Base-by-base conservation (phyloP, 2,797 vertebrate genomes). In the Meda fulgida region DNA sequence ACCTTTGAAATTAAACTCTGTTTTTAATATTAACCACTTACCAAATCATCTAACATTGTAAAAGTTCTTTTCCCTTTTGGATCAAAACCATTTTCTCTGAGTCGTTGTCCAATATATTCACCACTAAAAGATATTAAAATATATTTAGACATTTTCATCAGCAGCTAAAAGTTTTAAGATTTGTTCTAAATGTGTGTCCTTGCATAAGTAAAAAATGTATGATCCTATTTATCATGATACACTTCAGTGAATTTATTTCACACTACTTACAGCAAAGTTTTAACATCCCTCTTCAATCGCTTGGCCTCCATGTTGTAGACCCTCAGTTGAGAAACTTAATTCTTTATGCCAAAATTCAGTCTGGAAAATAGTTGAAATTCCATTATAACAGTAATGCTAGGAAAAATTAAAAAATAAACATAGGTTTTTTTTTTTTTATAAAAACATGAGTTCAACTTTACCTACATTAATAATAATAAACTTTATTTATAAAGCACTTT, bases 51-150 rank as follows among this genome's bases (percentile, higher is more conserved):
- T 92, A 97, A 92, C 89, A 95, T 88, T 1, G 94, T 95, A 78
- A 92, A 91, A 19, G 92, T 89, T 65, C 89, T 93, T 92, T 92
- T 96, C 86, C 97, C 96, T 88, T 95, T 94, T 5, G 96, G 96
- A 90, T 97, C 97, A 91, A 97, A 98, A 80, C 92, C 89, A 4
- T 96, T 96, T 92, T 97, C 97, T 89, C 92, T 84, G 81, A 97
- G 93, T 91, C 91, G 96, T 90, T 95, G 94, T 60, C 97, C 96
- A 90, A 98, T 92, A 89, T 98, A 96, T 89, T 96, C 93, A 83
- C 87, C 91, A 83, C 97, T 98, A 90, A 86, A 84, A 53, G 83
- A 46, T 85, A 21, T 3, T 76, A 19, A 21, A 51, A 14, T 7
- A 63, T 14, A 60, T 60, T 29, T 63, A 58, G 18, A 77, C 34